Evolutionary conservation across 2,888 invertebrate genomes (phyloP), one percentile per base, ranked within the genome.

Genomic region (Mechanitis messenoides): DNA sequence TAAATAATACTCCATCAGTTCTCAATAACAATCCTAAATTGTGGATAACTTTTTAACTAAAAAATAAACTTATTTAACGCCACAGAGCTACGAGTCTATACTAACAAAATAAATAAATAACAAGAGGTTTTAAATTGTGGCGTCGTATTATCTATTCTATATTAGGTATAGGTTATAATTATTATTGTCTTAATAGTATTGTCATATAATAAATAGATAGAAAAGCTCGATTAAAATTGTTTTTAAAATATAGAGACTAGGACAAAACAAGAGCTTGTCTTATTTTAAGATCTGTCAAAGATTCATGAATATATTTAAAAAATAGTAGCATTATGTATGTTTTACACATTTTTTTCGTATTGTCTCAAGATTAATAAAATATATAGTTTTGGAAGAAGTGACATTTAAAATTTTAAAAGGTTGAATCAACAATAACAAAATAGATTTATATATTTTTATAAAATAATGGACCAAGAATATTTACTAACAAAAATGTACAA

Each of bases 181-280:
- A 47, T 79, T 83, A 81, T 82, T 80, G 80, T 85, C 83, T 79
- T 81, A 82, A 65, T 54, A 59, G 69, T 85, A 86, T 85, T 87
- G 86, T 87, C 85, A 72, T 81, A 75, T 63, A 73, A 55, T 62
- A 62, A 59, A 74, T 76, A 76, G 76, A 73, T 83, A 81, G 78
- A 79, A 85, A 88, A 88, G 88, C 87, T 88, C 88, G 85, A 79
- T 71, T 61, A 61, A 67, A 66, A 64, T 72, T 62, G 56, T 46
- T 56, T 63, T 56, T 55, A 62, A 61, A 68, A 46, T 57, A 47
- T 42, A 59, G 50, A 54, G 53, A 60, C 46, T 60, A 61, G 60
- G 55, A 58, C 54, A 33, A 20, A 33, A 5, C 28, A 20, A 35
- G 38, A 50, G 11, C 35, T 20, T 33, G 31, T 50, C 31, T 31